phyloP scores from a whole-genome alignment of 2,888 invertebrate genomes.

The Idaea dimidiata region DNA sequence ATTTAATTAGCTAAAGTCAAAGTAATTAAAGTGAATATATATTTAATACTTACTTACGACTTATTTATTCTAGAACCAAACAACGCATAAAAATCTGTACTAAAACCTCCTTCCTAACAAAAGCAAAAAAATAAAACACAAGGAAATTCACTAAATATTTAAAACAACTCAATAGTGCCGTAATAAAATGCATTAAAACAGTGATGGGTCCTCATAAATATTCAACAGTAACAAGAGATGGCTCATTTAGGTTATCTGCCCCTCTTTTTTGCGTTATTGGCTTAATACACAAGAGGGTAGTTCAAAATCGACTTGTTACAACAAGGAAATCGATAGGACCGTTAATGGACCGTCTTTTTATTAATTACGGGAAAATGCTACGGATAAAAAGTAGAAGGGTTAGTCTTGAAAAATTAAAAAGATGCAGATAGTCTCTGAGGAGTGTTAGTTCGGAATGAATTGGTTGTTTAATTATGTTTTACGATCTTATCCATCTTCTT shows the following conservation, averaged over 20 bases:
- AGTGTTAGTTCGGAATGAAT: background rate
- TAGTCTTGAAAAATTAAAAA: slow-evolving; percentile 4
- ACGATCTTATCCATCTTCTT: background rate
- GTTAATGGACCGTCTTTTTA: slow-evolving; percentile 71
- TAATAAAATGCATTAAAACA: slow-evolving; percentile 57
- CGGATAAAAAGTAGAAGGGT: slow-evolving; percentile 29
- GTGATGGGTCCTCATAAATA: slow-evolving; percentile 73
- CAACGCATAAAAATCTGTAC: no score
- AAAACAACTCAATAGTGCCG: slow-evolving; percentile 19
- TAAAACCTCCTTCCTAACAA: no score
- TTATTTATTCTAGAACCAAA: background rate
- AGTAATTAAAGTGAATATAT: no score
- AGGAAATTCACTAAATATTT: slow-evolving; percentile 1
- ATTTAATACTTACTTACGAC: no score
- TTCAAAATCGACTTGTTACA: slow-evolving; percentile 64
- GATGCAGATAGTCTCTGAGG: background rate
- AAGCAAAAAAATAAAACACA: background rate
- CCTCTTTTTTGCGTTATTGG: slow-evolving; percentile 78
- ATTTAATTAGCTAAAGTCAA: no score
- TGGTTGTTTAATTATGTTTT: background rate
- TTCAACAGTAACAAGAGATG: slow-evolving; percentile 73
- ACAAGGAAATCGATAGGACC: slow-evolving; percentile 62
- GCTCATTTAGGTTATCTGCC: slow-evolving; percentile 70
- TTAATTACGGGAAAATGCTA: slow-evolving; percentile 56
- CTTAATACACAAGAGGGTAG: slow-evolving; percentile 72